Percentiles rank a stretch among this genome's conserved stretches.
Conservation (phyloP, 1,140 invertebrate species). For the Triops cancriformis region DNA sequence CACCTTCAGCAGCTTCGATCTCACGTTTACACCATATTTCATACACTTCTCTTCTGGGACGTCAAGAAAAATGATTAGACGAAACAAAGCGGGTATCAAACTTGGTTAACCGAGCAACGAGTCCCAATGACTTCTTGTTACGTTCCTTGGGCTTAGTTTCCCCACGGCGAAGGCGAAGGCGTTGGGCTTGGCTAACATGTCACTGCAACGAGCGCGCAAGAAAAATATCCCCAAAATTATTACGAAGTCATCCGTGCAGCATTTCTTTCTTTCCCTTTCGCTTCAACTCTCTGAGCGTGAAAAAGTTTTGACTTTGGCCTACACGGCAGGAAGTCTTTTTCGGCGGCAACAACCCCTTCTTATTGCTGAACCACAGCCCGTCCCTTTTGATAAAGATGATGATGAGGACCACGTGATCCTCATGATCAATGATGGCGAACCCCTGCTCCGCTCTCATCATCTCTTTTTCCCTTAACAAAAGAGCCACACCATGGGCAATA, state of each 20-base stretch:
- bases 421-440: slow-evolving; percentile 6
- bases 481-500: not conserved
- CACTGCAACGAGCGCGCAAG: not conserved
- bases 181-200: not conserved
- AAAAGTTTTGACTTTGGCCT: not conserved
- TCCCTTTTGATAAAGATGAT: not conserved
- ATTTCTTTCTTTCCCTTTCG: not conserved
- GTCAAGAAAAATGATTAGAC: too few relatives aligned
- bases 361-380: slow-evolving; percentile 3
- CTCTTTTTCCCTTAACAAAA: not conserved
- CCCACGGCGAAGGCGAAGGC: not conserved
- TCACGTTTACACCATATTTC: not conserved
- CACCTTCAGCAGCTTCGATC: not conserved
- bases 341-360: slow-evolving; percentile 1
- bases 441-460: slow-evolving; percentile 12
- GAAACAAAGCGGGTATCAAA: too few relatives aligned
- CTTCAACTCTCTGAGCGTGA: not conserved
- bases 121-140: not conserved
- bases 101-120: not conserved
- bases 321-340: not conserved
- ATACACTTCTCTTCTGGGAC: not conserved
- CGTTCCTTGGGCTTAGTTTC: not conserved
- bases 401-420: slow-evolving; percentile 9
- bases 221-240: too few relatives aligned
- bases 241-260: not conserved